phyloP scores from a whole-genome alignment of 2,113 vertebrate species.

The Microcebus murinus region DNA sequence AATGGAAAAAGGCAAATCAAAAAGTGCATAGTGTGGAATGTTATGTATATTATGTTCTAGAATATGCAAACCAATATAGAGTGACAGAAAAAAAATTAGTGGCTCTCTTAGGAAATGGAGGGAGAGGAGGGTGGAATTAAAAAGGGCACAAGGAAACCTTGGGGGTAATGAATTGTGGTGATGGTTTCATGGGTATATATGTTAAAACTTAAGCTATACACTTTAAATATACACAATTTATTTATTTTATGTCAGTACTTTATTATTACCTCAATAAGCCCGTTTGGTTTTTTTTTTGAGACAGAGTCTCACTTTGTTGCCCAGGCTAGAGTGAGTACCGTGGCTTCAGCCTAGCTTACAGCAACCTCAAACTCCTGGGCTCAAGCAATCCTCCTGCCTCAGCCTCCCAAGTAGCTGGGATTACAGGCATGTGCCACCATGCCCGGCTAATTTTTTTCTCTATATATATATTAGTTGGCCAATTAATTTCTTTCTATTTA shows the following conservation, averaged over 20 bases:
- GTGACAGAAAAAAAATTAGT: not conserved
- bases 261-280: not conserved
- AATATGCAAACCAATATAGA: not conserved
- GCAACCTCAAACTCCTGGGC: too few relatives aligned
- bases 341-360: too few relatives aligned
- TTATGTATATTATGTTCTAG: not conserved
- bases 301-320: too few relatives aligned
- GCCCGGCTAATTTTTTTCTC: too few relatives aligned
- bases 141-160: not conserved
- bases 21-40: not conserved
- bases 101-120: not conserved
- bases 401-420: too few relatives aligned
- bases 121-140: not conserved
- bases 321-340: too few relatives aligned
- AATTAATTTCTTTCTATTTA: too few relatives aligned
- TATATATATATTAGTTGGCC: too few relatives aligned
- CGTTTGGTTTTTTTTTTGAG: too few relatives aligned
- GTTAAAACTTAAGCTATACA: not conserved
- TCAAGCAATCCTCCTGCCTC: too few relatives aligned
- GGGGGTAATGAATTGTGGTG: not conserved
- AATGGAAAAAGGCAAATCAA: not conserved
- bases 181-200: not conserved
- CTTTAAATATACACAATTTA: not conserved
- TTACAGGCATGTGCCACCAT: too few relatives aligned
- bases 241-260: not conserved